Percentiles rank a stretch among this genome's conserved stretches.
Conservation (phyloP, 2,888 invertebrate genomes). For the Ophion ellenae region DNA sequence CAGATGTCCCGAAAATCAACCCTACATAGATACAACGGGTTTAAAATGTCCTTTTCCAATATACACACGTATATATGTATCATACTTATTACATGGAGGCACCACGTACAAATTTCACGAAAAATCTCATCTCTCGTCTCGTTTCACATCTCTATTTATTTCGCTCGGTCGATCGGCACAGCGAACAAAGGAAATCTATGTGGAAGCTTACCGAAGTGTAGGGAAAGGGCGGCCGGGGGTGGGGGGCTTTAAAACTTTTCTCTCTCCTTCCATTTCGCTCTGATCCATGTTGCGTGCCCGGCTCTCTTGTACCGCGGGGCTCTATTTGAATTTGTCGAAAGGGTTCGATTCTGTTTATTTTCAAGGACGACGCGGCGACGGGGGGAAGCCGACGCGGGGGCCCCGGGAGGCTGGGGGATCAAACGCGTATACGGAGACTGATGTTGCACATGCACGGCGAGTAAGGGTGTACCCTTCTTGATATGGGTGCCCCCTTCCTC, state of each 20-base stretch:
- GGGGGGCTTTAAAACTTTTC: conserved; percentile 48
- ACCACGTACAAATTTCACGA: conserved; percentile 49
- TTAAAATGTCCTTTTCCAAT: neutral
- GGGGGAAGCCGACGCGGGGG: conserved; percentile 13
- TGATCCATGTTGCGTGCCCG: neutral
- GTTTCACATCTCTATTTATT: conserved; percentile 60
- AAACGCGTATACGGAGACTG: conserved; percentile 66
- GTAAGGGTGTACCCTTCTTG: conserved; percentile 41
- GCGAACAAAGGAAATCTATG: conserved; percentile 63
- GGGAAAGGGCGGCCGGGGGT: conserved; percentile 5
- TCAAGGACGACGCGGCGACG: conserved; percentile 70
- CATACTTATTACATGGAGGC: conserved; percentile 38
- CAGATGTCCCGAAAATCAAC: neutral
- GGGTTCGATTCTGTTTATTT: conserved; percentile 76
- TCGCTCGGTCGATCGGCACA: conserved; percentile 59
- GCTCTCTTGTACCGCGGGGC: conserved; percentile 45
- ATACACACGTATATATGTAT: neutral
- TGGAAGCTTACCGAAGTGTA: conserved; percentile 36
- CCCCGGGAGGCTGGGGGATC: conserved; percentile 23
- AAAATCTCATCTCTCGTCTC: conserved; percentile 59
- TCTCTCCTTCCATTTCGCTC: conserved; percentile 29
- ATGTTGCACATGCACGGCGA: conserved; percentile 68
- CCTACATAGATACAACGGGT: neutral
- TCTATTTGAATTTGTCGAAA: conserved; percentile 74
- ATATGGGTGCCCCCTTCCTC: conserved; percentile 33